phyloP scores from a whole-genome alignment of 2,113 vertebrate species.

The Mesocricetus auratus region DNA sequence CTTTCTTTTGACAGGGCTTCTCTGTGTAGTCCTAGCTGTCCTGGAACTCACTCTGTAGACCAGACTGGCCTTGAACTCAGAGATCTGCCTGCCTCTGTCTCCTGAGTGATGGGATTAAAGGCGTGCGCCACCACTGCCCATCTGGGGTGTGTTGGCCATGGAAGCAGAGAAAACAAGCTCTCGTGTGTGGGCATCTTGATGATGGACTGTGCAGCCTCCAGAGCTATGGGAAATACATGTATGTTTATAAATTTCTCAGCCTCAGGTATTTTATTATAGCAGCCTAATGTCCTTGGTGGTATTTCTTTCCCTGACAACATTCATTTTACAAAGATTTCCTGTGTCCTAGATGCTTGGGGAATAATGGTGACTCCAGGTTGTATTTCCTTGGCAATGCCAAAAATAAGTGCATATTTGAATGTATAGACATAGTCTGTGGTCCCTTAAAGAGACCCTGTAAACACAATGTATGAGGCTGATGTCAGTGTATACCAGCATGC shows the following conservation, averaged over 20 bases:
- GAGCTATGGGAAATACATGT: background rate
- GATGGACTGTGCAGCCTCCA: background rate
- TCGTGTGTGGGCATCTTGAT: background rate
- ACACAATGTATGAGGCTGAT: no score
- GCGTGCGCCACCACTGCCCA: no score
- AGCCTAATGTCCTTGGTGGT: background rate
- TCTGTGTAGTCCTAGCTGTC: no score
- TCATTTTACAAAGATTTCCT: background rate
- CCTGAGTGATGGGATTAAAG: no score
- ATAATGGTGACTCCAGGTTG: background rate
- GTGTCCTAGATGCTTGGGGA: background rate
- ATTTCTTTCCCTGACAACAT: background rate
- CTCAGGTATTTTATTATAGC: background rate
- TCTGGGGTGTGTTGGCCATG: background rate
- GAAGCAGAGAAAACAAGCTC: background rate
- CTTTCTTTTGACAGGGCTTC: no score
- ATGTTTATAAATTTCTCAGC: background rate
- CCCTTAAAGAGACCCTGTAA: background rate
- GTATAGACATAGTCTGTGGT: background rate
- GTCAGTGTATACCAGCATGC: background rate
- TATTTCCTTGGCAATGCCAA: background rate
- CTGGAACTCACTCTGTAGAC: no score
- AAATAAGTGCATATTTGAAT: background rate
- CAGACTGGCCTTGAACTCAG: no score
- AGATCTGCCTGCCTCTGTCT: no score